Evolutionary conservation across 2,113 vertebrate species (phyloP), one percentile per base, ranked within the genome.

Genomic region (Melanocharis versteri): DNA sequence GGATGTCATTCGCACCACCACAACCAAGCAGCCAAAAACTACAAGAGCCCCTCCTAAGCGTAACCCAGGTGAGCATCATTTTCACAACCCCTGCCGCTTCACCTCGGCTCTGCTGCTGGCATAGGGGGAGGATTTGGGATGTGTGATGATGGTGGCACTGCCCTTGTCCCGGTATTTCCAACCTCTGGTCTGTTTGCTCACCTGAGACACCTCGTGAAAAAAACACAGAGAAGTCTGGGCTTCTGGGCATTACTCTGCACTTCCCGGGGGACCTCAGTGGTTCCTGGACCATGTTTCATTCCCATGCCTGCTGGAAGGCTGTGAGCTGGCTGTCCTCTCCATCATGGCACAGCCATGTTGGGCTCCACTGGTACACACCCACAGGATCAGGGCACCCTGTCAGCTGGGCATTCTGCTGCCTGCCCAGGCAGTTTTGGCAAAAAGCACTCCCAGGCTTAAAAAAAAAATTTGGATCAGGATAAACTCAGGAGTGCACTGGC

Each of bases 11-110:
- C 92, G 7, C 53, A 98, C 93, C 83, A 97, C 96, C 53, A 97
- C 97, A 1, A 98, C 97, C 61, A 98, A 79, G 90, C 95, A 91
- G 80, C 98, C 98, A 5, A 96, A 75, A 94, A 91, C 89, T 3
- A 97, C 97, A 3, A 97, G 78, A 83, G 57, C 93, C 5, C 96
- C 97, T 16, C 96, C 90, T 40, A 97, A 91, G 51, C 87, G 7
- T 89, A 83, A 94, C 7, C 62, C 95, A 92, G 96, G 97, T 98
- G 80, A 96, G 94, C 2, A 0, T 4, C 9, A 45, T 40, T 51
- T 58, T 35, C 53, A 27, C 40, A 33, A 56, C 53, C 26, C n/a
- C 39, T 3, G 2, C 0, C 0, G 3, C 68, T 77, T 64, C 9
- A 4, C n/a, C 28, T 37, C 0, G 0, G 44, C 58, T 72, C 69